Evolutionary conservation across 2,113 vertebrate species (phyloP).

Genomic region (Tachysurus vachellii): DNA sequence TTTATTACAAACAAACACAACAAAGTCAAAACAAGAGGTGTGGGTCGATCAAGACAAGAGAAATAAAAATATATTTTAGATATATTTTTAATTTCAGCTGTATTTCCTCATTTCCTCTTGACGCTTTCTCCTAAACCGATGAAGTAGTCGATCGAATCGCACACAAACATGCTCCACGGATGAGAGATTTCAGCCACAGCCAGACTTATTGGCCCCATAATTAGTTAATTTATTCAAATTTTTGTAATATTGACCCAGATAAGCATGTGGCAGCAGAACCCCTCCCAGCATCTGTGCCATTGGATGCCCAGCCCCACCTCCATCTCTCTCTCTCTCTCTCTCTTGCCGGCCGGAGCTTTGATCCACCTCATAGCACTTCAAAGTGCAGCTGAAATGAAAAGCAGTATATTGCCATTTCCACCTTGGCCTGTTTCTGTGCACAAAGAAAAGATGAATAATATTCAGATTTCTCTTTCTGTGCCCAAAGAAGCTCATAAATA

Average conservation of each 20-base stretch:
- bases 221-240: constrained; percentile 30
- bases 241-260: constrained; percentile 37
- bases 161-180: background rate
- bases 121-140: background rate
- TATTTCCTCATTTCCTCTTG: background rate
- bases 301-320: background rate
- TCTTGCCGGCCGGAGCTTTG: constrained; percentile 61
- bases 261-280: constrained; percentile 30
- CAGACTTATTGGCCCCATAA: constrained; percentile 4
- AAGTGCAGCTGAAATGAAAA: constrained; percentile 57
- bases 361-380: constrained; percentile 65
- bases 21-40: too few species aligned
- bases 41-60: too few species aligned
- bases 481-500: background rate
- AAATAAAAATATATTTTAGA: too few species aligned
- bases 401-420: constrained; percentile 33
- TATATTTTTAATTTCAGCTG: too few species aligned
- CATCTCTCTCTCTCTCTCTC: background rate
- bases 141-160: background rate
- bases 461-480: constrained; percentile 23
- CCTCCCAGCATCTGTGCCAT: constrained; percentile 44
- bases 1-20: too few species aligned
- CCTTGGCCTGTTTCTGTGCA: constrained; percentile 15
- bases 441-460: constrained; percentile 35
- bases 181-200: background rate